These are phyloP conservation scores for Lycopodina hypogea DNA, from an alignment of 37 sponge, comb jelly and placozoan species.

Conservation along the genomic window DNA sequence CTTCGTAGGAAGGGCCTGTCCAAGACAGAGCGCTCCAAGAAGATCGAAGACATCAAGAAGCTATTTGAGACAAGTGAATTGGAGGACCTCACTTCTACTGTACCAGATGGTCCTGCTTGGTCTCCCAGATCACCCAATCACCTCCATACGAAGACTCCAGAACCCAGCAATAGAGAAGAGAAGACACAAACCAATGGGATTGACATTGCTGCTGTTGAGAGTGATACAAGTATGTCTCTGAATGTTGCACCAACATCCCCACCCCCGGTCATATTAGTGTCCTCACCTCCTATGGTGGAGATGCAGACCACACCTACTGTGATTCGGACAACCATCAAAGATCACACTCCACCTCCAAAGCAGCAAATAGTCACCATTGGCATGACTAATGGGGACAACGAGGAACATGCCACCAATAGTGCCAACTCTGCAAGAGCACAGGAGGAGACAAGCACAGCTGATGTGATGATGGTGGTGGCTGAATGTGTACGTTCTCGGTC, in stretches of 20 bases:
- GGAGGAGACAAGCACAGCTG: too few relatives aligned
- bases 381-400: neutral
- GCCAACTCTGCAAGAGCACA: constrained; percentile 3
- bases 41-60: constrained; percentile 10
- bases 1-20: neutral
- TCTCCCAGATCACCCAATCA: neutral
- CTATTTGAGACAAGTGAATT: constrained; percentile 16
- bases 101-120: neutral
- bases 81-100: neutral
- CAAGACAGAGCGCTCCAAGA: neutral
- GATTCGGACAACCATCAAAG: neutral
- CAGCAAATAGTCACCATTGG: too few relatives aligned
- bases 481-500: too few relatives aligned
- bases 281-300: neutral
- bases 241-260: too few relatives aligned
- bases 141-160: too few relatives aligned
- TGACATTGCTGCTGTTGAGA: neutral
- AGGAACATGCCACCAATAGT: neutral
- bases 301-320: constrained; percentile 14
- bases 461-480: too few relatives aligned
- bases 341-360: constrained; percentile 4
- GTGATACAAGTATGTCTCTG: neutral
- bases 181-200: too few relatives aligned
- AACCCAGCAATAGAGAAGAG: too few relatives aligned
- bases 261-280: too few relatives aligned